Percentiles rank a stretch among this genome's conserved stretches.
Conservation (phyloP, 2,113 vertebrate species). For the Scatophagus argus region DNA sequence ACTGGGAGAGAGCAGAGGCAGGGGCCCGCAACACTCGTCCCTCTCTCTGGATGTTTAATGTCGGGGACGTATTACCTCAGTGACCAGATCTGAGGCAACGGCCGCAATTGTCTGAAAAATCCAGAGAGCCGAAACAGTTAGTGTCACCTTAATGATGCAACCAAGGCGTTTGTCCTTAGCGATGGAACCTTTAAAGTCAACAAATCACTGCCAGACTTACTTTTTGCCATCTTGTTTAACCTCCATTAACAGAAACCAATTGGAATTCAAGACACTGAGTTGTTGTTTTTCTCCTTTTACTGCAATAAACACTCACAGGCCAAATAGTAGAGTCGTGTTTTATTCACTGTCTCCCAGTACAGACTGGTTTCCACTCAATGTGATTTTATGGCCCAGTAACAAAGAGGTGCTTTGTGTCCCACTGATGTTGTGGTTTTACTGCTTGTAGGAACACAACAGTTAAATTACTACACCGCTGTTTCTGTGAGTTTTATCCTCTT, state of each 20-base stretch:
- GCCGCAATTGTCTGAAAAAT: slow-evolving; percentile 69
- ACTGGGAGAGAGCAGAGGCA: slow-evolving; percentile 12
- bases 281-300: slow-evolving; percentile 53
- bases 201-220: slow-evolving; percentile 65
- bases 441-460: slow-evolving; percentile 25
- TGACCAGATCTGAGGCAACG: slow-evolving; percentile 85
- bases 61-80: slow-evolving; percentile 77
- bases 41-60: slow-evolving; percentile 73
- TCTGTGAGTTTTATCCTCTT: neutral
- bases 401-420: slow-evolving; percentile 61
- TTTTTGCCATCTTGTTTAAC: slow-evolving; percentile 66
- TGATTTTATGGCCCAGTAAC: slow-evolving; percentile 61
- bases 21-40: slow-evolving; percentile 3
- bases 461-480: neutral
- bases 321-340: slow-evolving; percentile 66
- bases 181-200: slow-evolving; percentile 63
- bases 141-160: slow-evolving; percentile 71
- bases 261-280: slow-evolving; percentile 73
- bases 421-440: slow-evolving; percentile 46
- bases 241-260: slow-evolving; percentile 62
- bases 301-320: slow-evolving; percentile 40
- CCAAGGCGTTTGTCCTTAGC: slow-evolving; percentile 50
- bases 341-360: slow-evolving; percentile 70
- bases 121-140: slow-evolving; percentile 55
- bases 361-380: slow-evolving; percentile 49